Evolutionary conservation across 2,888 invertebrate genomes (phyloP).

Genomic region (Amblyjoppa fuscipennis): DNA sequence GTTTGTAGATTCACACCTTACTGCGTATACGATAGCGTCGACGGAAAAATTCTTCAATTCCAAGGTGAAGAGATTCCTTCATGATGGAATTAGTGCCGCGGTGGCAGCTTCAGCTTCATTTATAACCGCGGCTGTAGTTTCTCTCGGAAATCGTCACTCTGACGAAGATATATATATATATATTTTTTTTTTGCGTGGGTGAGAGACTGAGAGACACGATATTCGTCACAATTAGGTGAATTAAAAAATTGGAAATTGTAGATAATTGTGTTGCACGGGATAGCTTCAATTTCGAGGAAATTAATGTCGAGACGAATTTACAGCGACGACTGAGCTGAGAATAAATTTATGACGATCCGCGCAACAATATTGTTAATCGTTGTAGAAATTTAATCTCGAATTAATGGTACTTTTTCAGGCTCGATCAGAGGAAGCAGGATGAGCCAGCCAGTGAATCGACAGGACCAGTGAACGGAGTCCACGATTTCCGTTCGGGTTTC

Average conservation of each 20-base stretch:
- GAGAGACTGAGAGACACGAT: neutral
- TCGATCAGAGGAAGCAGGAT: slow-evolving; percentile 9
- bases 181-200: neutral
- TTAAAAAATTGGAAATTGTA: neutral
- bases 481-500: slow-evolving; percentile 28
- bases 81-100: neutral
- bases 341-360: neutral
- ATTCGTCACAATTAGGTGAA: neutral
- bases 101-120: neutral
- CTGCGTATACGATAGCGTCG: neutral
- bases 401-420: neutral
- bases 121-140: neutral
- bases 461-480: neutral
- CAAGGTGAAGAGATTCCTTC: neutral
- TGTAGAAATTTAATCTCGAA: neutral
- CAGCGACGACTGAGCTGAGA: neutral
- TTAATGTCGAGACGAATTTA: neutral
- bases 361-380: neutral
- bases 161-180: neutral
- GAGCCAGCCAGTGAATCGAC: too few species aligned
- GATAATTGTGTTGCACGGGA: neutral
- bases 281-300: neutral
- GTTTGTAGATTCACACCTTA: slow-evolving; percentile 4
- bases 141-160: neutral
- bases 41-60: neutral